A percentile compares a stretch with the other conserved stretches of the same genome.
Conservation (phyloP, 2,113 vertebrate species). For the Onychostoma macrolepis region DNA sequence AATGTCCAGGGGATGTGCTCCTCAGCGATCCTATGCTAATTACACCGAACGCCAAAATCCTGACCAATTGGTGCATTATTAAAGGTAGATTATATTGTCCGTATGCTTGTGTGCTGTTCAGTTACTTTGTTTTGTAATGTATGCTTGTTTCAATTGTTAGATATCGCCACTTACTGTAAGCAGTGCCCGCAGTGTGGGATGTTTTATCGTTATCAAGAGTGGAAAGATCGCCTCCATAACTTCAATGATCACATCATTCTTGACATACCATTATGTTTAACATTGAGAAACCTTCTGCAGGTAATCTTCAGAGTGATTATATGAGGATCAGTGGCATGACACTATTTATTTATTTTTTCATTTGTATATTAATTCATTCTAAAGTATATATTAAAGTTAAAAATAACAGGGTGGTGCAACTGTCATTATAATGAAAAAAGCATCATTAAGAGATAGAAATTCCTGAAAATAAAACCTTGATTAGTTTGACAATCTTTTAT, state of each 20-base stretch:
- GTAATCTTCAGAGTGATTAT: neutral
- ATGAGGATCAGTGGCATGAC: neutral
- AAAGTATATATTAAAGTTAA: neutral
- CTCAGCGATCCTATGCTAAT: constrained; percentile 8
- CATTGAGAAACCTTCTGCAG: neutral
- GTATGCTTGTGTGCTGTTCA: neutral
- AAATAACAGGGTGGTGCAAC: neutral
- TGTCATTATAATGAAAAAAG: neutral
- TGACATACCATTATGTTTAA: constrained; percentile 20
- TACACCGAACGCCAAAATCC: constrained; percentile 27
- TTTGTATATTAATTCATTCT: neutral
- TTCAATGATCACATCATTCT: constrained; percentile 36
- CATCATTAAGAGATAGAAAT: neutral
- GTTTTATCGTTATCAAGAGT: constrained; percentile 44
- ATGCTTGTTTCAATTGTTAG: neutral
- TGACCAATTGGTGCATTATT: constrained; percentile 24
- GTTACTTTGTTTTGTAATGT: neutral
- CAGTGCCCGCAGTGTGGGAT: constrained; percentile 29
- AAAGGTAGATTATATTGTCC: neutral
- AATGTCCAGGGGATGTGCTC: constrained; percentile 12
- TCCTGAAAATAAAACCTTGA: neutral
- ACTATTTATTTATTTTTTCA: neutral
- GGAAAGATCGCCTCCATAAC: constrained; percentile 39
- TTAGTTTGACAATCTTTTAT: neutral
- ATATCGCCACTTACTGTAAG: constrained; percentile 16